phyloP scores from a whole-genome alignment of 1,140 invertebrate species.

The Drosophila bocqueti region DNA sequence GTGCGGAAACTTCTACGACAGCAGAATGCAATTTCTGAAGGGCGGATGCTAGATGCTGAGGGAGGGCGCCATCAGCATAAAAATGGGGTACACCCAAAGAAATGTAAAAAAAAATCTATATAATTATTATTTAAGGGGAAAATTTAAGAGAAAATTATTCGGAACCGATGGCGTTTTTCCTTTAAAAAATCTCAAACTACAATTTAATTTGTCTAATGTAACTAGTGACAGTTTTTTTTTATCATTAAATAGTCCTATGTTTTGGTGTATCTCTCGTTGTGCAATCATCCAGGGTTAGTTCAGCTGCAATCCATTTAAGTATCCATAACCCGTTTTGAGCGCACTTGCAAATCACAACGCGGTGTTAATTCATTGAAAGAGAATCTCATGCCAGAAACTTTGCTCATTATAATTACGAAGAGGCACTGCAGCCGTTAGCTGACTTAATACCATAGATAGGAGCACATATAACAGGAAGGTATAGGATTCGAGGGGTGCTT shows the following conservation, averaged over 20 bases:
- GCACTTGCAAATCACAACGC: constrained; percentile 2
- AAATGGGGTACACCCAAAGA: constrained; percentile 7
- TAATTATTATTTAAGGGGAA: background rate
- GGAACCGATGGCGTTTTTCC: no score
- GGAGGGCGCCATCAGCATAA: background rate
- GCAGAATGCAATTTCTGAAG: constrained; percentile 69
- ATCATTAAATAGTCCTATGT: background rate
- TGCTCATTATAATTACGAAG: constrained; percentile 63
- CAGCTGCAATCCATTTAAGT: constrained; percentile 17
- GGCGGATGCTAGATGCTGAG: background rate
- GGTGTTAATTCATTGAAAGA: constrained; percentile 46
- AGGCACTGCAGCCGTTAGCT: constrained; percentile 42
- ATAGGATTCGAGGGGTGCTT: constrained; percentile 3
- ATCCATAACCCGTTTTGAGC: constrained; percentile 19
- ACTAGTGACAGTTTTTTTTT: background rate
- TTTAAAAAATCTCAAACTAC: background rate
- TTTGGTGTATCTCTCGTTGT: background rate
- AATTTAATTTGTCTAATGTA: background rate
- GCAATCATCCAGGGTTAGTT: constrained; percentile 45
- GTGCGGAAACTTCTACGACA: constrained; percentile 72
- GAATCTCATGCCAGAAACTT: constrained; percentile 38
- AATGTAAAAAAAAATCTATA: background rate
- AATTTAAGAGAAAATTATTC: no score
- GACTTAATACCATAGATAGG: constrained; percentile 24
- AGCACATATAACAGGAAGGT: constrained; percentile 7